Evolutionary conservation across 1,140 invertebrate species (phyloP), one percentile per base, ranked within the genome.

Genomic region (Hycleus phaleratus): DNA sequence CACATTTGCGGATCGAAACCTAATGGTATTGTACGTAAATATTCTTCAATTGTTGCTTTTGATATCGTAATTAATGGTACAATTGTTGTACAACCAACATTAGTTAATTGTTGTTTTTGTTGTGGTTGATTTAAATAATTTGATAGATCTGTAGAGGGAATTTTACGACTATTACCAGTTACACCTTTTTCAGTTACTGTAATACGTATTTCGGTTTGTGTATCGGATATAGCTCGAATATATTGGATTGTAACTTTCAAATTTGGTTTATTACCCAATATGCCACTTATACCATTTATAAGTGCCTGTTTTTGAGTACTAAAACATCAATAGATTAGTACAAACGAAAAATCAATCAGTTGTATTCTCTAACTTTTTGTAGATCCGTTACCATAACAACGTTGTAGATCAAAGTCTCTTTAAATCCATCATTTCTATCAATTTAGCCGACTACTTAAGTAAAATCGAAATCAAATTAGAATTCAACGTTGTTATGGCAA

Each of bases 11-110:
- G 79, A 72, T 91, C 86, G 63, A 92, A 68, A 84, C 88, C 87
- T 65, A 85, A 81, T 9, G 93, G 94, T 4, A 93, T 87, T 70
- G 85, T 88, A 56, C 93, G 90, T 42, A 97, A 73, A 76, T 97
- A 97, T 62, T 93, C 86, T 60, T 93, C 87, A 0, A 96, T 66
- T 68, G 93, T 88, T 9, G 85, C 81, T 11, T 83, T 82, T 57
- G 87, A 83, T 24, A 87, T 81, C 48, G 82, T 77, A 0, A 84
- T 80, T 51, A 83, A 79, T 1, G 88, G 74, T 50, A 81, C 79
- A 4, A 85, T 64, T 26, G 48, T 55, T 3, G 54, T 61, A 4
- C 87, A 82, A 0, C 86, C 86, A 12, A 88, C 78, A 65, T 82
- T 83, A 3, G 75, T 75, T 3, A 91, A 72, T 55, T 92, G 84